These are phyloP conservation scores for Manduca sexta DNA, from an alignment of 1,140 invertebrate genomes.

Conservation along the genomic window DNA sequence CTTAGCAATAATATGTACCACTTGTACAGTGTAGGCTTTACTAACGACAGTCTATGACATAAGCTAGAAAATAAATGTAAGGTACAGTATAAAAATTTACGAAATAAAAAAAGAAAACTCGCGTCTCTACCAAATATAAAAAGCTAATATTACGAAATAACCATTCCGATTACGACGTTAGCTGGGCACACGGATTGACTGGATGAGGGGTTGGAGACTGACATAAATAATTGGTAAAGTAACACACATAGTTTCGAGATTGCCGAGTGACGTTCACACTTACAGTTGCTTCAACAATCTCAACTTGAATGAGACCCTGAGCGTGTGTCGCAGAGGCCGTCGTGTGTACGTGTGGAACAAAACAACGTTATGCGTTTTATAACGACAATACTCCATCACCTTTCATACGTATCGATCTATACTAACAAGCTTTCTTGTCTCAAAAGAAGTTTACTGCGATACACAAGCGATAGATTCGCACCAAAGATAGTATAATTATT, in stretches of 20 bases:
- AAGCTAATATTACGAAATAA: conserved; percentile 33
- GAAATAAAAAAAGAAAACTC: conserved; percentile 1
- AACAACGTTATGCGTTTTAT: conserved; percentile 56
- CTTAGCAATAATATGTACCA: conserved; percentile 19
- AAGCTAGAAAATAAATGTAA: background rate
- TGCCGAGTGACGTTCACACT: conserved; percentile 50
- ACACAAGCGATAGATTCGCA: conserved; percentile 30
- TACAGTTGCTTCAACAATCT: conserved; percentile 68
- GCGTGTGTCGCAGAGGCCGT: conserved; percentile 49
- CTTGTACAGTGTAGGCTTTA: no score
- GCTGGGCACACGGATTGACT: conserved; percentile 52
- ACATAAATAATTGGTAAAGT: conserved; percentile 53
- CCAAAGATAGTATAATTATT: conserved; percentile 17
- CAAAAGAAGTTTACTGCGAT: conserved; percentile 5
- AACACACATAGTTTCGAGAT: conserved; percentile 62
- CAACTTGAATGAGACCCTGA: conserved; percentile 69
- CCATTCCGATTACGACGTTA: conserved; percentile 48
- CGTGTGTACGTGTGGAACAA: conserved; percentile 67
- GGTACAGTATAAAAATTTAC: conserved; percentile 3
- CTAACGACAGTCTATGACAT: no score
- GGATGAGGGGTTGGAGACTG: conserved; percentile 39
- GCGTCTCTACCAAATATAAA: conserved; percentile 20
- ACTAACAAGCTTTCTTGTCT: no score
- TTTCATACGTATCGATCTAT: background rate
- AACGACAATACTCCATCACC: conserved; percentile 21